Evolutionary conservation across 2,888 invertebrate species (phyloP), one percentile per base, ranked within the genome.

Genomic region (Spicauda simplicius): DNA sequence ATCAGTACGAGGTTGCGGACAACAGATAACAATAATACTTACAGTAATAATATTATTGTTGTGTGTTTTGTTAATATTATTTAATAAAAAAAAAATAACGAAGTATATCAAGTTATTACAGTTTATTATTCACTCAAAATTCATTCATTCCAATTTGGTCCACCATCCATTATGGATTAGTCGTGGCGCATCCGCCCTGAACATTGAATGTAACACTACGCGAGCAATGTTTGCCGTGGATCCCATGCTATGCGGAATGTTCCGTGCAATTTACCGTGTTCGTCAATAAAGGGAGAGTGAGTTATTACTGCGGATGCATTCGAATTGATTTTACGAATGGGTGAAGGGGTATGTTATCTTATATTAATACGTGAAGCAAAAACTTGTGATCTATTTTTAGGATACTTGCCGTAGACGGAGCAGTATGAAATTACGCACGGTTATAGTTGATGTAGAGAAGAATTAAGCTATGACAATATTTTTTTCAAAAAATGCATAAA

Each of bases 201-300:
- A 55, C 20, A 33, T 2, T 2, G 55, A n/a, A 14, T 55, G 30
- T 55, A 33, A 54, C 25, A 55, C 54, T 12, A 54, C 54, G 54
- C 54, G 30, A 11, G 54, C 30, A 33, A 55, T 55, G 55, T 55
- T 55, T 20, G 30, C 30, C 16, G 30, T 64, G 68, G 73, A 74
- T 77, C 72, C 73, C 65, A 72, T 63, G 55, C 66, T 73, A 71
- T 74, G 71, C 73, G 69, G 68, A 69, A 64, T 62, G 71, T 70
- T 69, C 74, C 73, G 77, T 77, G 78, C 79, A 79, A 79, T 80
- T 79, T 77, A 78, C 78, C 69, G 76, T 74, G 74, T 73, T 70
- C 71, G 74, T 70, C 70, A 67, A 55, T 55, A 63, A 16, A 54
- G 54, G 62, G 5, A 53, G n/a, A 54, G 54, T 63, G 63, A 62